Conservation (phyloP, 2,113 vertebrate genomes). For the Notothenia rossii region DNA sequence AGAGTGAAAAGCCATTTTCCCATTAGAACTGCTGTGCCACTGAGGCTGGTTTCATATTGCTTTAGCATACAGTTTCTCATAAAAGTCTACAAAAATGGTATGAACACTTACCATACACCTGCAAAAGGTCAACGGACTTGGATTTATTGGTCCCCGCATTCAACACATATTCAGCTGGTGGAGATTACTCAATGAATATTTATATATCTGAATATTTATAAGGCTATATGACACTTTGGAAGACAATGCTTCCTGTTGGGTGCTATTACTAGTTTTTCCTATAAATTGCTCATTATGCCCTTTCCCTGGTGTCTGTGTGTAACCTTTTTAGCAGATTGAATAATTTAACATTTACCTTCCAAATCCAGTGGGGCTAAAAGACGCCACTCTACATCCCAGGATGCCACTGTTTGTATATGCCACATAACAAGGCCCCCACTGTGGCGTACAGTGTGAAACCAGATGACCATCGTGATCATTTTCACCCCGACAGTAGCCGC, state of each 20-base stretch:
- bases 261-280: conserved; percentile 69
- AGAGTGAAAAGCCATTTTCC: conserved; percentile 61
- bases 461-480: conserved; percentile 36
- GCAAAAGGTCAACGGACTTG: conserved; percentile 73
- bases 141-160: conserved; percentile 73
- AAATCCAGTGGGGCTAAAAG: conserved; percentile 65
- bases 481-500: conserved; percentile 3
- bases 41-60: conserved; percentile 63
- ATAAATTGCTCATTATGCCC: conserved; percentile 72
- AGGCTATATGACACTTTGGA: conserved; percentile 79
- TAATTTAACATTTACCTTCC: conserved; percentile 77
- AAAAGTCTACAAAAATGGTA: conserved; percentile 49
- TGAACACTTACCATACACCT: conserved; percentile 63
- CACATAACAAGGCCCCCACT: conserved; percentile 34
- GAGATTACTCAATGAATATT: conserved; percentile 78
- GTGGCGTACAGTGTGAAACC: conserved; percentile 24
- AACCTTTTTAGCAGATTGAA: conserved; percentile 77
- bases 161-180: conserved; percentile 67
- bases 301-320: conserved; percentile 64
- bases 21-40: conserved; percentile 43
- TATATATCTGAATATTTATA: conserved; percentile 80
- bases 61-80: conserved; percentile 68
- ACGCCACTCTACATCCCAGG: conserved; percentile 50
- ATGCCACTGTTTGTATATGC: conserved; percentile 38
- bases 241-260: conserved; percentile 78